Evolutionary conservation across 2,113 vertebrate genomes (phyloP), one percentile per base, ranked within the genome.

Genomic region (Poeciliopsis prolifica): DNA sequence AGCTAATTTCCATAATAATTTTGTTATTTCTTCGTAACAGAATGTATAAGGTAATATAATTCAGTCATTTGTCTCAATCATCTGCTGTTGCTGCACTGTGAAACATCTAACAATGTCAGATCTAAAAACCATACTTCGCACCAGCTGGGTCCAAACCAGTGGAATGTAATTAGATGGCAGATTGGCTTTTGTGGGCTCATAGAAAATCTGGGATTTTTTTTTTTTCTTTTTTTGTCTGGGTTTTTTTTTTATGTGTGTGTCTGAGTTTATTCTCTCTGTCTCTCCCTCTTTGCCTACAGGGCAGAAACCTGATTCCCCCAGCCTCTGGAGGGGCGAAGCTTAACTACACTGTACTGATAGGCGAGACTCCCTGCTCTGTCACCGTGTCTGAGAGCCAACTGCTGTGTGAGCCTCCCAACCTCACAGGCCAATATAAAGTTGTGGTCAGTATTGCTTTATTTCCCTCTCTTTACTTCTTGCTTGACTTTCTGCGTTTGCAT

Each of bases 321-420:
- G 95, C 96, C 9, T 88, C 97, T 0, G 97, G 97, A 78, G 98
- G 98, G 66, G 96, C 95, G 54, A 98, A 97, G 91, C 95, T 99
- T 68, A 99, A 99, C 95, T 99, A 99, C 95, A 97, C 97, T 0
- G 97, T 99, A 78, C 92, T 99, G 88, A 94, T 99, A 0, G 98
- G 98, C 42, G 98, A 99, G 66, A 99, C 96, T 0, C 96, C 96
- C 4, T 99, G 98, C 7, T 93, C 97, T 0, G 96, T 99, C 89
- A 99, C 98, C 0, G 95, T 99, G 83, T 99, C 98, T 0, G 98
- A 99, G 93, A 98, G 96, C 0, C 98, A 99, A 87, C 95, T 99
- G 84, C 96, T 99, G 29, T 99, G 98, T 0, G 98, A 99, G 83
- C 97, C 97, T 0, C 98, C 98, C 11, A 96, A 95, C 81, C 96